These are phyloP conservation scores for Diplodus puntazzo DNA, from an alignment of 2,797 vertebrate species.

Conservation along the genomic window DNA sequence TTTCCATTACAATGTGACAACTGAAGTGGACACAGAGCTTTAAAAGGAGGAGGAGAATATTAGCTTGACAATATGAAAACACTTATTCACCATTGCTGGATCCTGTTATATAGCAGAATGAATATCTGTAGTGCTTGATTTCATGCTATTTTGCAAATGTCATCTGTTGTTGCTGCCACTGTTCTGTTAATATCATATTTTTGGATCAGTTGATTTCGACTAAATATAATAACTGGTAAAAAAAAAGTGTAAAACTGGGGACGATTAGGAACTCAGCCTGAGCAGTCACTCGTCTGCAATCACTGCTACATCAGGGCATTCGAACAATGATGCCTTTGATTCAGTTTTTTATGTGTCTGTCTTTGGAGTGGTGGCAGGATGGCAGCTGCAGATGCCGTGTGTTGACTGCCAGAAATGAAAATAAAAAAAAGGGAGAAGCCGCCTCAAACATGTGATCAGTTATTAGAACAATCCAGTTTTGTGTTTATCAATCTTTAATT, in stretches of 20 bases:
- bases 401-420: slow-evolving; percentile 7
- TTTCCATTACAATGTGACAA: slow-evolving; percentile 18
- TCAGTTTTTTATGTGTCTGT: slow-evolving; percentile 15
- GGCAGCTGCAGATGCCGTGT: slow-evolving; percentile 4
- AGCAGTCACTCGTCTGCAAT: slow-evolving; percentile 10
- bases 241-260: neutral
- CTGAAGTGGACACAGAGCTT: slow-evolving; percentile 4
- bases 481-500: neutral
- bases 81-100: neutral
- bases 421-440: neutral
- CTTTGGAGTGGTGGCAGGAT: neutral
- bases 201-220: neutral
- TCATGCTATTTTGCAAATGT: neutral
- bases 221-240: neutral
- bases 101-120: neutral
- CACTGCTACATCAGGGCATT: neutral
- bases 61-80: neutral
- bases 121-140: neutral
- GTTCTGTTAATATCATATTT: neutral
- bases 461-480: neutral
- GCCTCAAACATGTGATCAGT: neutral
- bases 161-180: neutral
- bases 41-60: neutral
- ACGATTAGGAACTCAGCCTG: neutral
- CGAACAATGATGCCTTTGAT: slow-evolving; percentile 24